A percentile compares a stretch with the other conserved stretches of the same genome.
These are phyloP conservation scores for Paradoxurus hermaphroditus DNA, from an alignment of 2,113 vertebrate species.

Conservation along the genomic window DNA sequence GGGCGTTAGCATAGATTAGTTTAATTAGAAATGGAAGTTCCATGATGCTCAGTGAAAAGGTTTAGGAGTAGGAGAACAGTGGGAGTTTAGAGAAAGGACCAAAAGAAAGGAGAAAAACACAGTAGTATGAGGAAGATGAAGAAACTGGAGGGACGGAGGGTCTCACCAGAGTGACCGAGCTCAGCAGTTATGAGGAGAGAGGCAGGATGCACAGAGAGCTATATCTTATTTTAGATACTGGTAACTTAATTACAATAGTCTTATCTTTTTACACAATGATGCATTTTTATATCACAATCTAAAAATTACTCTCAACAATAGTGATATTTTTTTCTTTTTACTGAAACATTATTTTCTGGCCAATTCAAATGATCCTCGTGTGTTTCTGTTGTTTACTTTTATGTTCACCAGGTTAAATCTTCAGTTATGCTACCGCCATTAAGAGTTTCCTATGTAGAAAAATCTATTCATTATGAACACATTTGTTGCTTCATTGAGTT, in stretches of 20 bases:
- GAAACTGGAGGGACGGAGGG: neutral
- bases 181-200: neutral
- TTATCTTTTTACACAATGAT: slow-evolving; percentile 12
- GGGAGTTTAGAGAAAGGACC: neutral
- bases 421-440: slow-evolving; percentile 58
- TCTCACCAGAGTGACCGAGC: neutral
- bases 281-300: slow-evolving; percentile 14
- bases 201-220: neutral
- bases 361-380: slow-evolving; percentile 11
- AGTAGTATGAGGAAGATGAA: neutral
- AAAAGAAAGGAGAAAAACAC: neutral
- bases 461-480: slow-evolving; percentile 75
- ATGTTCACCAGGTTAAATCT: slow-evolving; percentile 64
- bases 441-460: slow-evolving; percentile 69
- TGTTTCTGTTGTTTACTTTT: slow-evolving; percentile 61
- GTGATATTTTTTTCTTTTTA: slow-evolving; percentile 22
- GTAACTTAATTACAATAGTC: neutral
- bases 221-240: neutral
- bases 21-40: neutral
- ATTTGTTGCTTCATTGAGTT: slow-evolving; percentile 81
- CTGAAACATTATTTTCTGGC: slow-evolving; percentile 53
- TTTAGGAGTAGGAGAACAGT: neutral
- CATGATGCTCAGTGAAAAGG: neutral
- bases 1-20: neutral
- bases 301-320: slow-evolving; percentile 30